phyloP scores from a whole-genome alignment of 2,797 vertebrate species.

The Atherinosoma microstoma region DNA sequence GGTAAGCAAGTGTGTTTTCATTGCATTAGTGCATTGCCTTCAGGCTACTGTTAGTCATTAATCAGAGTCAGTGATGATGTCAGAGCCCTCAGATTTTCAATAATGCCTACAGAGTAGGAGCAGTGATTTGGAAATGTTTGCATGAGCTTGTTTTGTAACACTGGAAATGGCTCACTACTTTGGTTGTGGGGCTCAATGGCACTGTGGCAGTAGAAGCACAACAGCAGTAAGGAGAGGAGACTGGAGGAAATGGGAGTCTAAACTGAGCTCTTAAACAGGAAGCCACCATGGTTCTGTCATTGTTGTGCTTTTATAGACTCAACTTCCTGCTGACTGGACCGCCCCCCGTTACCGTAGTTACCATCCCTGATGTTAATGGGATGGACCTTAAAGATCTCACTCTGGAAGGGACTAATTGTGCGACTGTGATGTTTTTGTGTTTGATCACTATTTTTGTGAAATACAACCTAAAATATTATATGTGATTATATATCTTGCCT shows the following conservation, averaged over 20 bases:
- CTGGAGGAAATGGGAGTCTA: conserved; percentile 79
- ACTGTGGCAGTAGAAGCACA: conserved; percentile 58
- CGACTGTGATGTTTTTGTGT: conserved; percentile 8
- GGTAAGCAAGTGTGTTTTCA: conserved; percentile 45
- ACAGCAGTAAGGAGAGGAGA: conserved; percentile 42
- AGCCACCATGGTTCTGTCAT: conserved; percentile 78
- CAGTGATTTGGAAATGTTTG: conserved; percentile 19
- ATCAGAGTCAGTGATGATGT: conserved; percentile 56
- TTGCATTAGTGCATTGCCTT: conserved; percentile 53
- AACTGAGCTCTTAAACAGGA: conserved; percentile 84
- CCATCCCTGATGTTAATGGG: conserved; percentile 71
- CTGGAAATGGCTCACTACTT: background rate
- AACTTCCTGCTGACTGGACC: conserved; percentile 72
- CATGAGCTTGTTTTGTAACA: background rate
- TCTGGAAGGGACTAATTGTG: conserved; percentile 7
- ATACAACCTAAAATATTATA: background rate
- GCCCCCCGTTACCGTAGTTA: conserved; percentile 71
- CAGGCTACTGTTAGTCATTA: conserved; percentile 68
- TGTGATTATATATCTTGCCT: background rate
- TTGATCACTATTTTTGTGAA: background rate
- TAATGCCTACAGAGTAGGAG: background rate
- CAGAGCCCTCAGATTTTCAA: conserved; percentile 32
- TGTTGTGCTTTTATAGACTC: conserved; percentile 83
- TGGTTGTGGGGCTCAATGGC: conserved; percentile 48
- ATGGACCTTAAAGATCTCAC: conserved; percentile 51